Percentiles rank a stretch among this genome's conserved stretches.
Evolutionary conservation across 1,140 invertebrate genomes (phyloP).

Genomic region (Trichonephila inaurata): DNA sequence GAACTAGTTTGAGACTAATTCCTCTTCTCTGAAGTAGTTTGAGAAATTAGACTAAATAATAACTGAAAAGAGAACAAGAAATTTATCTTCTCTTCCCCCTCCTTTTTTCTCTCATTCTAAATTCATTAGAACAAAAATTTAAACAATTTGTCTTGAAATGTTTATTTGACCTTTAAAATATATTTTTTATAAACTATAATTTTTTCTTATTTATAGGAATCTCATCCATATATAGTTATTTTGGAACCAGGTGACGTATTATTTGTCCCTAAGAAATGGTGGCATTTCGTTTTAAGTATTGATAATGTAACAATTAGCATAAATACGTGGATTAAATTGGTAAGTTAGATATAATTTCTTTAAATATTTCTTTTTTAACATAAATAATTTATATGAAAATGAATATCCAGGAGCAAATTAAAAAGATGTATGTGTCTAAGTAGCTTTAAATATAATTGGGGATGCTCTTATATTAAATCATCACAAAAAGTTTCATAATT

Average conservation of each 20-base stretch:
- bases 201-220: conserved; percentile 78
- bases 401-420: too few relatives aligned
- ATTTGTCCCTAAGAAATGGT: conserved; percentile 94
- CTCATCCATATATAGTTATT: conserved; percentile 83
- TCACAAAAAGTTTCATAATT: too few relatives aligned
- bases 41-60: too few relatives aligned
- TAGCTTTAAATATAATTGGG: too few relatives aligned
- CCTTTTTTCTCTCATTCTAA: not conserved
- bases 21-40: too few relatives aligned
- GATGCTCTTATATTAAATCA: too few relatives aligned
- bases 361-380: too few relatives aligned
- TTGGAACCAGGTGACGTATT: conserved; percentile 92
- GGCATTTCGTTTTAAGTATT: conserved; percentile 96
- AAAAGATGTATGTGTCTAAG: too few relatives aligned
- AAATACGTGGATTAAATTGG: conserved; percentile 92
- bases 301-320: conserved; percentile 86
- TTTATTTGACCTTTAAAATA: too few relatives aligned
- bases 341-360: conserved; percentile 79
- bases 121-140: not conserved
- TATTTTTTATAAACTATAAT: not conserved
- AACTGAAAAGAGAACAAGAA: not conserved
- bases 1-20: too few relatives aligned
- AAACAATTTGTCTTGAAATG: too few relatives aligned
- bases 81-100: not conserved
- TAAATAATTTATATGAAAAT: too few relatives aligned